Evolutionary conservation across 2,113 vertebrate species (phyloP), one percentile per base, ranked within the genome.

Genomic region (Sterrhoptilus dennistouni): DNA sequence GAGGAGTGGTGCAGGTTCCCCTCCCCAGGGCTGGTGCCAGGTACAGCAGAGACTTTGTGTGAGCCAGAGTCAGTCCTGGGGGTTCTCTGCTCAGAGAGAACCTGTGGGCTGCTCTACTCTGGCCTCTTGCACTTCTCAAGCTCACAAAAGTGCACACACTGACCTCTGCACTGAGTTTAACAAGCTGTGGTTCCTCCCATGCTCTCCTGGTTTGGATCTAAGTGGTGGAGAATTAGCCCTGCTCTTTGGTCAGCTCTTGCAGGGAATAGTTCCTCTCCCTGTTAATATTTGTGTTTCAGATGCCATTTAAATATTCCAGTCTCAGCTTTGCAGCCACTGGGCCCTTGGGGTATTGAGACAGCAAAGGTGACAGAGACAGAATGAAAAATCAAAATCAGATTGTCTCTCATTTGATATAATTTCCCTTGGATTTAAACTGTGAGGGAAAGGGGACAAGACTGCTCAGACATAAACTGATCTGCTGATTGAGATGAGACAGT

Each of bases 261-360:
- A 79, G n/a, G 83, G 31, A 54, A 24, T 20, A n/a, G 35, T 21
- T 93, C 33, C 49, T 69, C 69, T 94, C 50, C 17, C 61, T 53
- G 40, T 31, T 87, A 22, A 50, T 86, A 40, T 61, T 76, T 65
- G 66, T 72, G 33, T 75, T 89, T 89, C 78, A 87, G 45, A 49
- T 79, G 61, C 75, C 29, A 40, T 77, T 90, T 54, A 83, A 95
- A 66, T 95, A 83, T 71, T 91, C 82, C 65, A 72, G 74, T n/a
- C 59, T 83, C 85, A 54, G 60, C 40, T 57, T 53, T 65, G 42
- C 27, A 77, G 75, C 33, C 45, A 2, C 28, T 20, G 47, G 23
- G 24, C 65, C 65, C 70, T 56, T 14, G 5, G 40, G 72, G 57
- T 76, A 33, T 82, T 59, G 33, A 91, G 81, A 22, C 44, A 84